A percentile compares a stretch with the other conserved stretches of the same genome.
Conservation (phyloP, 2,113 vertebrate species). For the Amblyornis subalaris region DNA sequence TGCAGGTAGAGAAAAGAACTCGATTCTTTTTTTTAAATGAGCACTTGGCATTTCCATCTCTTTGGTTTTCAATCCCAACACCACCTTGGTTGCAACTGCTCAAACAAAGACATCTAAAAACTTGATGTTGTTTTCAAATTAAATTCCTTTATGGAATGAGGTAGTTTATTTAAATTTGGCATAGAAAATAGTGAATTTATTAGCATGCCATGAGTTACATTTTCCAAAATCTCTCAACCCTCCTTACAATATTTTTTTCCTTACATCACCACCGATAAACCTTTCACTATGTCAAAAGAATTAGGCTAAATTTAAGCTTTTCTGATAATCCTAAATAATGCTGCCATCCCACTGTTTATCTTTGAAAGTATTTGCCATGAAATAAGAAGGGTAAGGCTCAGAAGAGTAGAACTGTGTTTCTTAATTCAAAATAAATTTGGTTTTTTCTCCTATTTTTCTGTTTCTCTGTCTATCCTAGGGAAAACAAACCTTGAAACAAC, state of each 20-base stretch:
- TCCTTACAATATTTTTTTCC: neutral
- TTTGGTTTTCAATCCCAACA: neutral
- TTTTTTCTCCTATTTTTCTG: fast-evolving
- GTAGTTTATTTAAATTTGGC: neutral
- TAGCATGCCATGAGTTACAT: neutral
- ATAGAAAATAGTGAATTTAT: neutral
- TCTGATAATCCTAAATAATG: neutral
- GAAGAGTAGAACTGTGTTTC: neutral
- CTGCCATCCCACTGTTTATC: neutral
- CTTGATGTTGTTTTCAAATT: neutral
- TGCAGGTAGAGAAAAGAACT: neutral
- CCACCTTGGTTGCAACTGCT: neutral
- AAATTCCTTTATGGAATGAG: neutral
- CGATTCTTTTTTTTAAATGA: fast-evolving
- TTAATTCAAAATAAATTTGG: neutral
- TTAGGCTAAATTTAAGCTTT: neutral
- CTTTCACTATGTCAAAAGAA: neutral
- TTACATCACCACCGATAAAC: neutral
- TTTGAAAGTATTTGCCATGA: neutral
- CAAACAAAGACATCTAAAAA: neutral
- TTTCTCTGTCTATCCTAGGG: neutral
- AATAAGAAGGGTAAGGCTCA: neutral
- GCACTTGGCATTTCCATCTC: neutral
- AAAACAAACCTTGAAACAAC: neutral
- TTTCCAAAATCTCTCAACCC: neutral